A percentile compares a stretch with the other conserved stretches of the same genome.
phyloP scores from a whole-genome alignment of 2,888 invertebrate species.

The Syritta pipiens region DNA sequence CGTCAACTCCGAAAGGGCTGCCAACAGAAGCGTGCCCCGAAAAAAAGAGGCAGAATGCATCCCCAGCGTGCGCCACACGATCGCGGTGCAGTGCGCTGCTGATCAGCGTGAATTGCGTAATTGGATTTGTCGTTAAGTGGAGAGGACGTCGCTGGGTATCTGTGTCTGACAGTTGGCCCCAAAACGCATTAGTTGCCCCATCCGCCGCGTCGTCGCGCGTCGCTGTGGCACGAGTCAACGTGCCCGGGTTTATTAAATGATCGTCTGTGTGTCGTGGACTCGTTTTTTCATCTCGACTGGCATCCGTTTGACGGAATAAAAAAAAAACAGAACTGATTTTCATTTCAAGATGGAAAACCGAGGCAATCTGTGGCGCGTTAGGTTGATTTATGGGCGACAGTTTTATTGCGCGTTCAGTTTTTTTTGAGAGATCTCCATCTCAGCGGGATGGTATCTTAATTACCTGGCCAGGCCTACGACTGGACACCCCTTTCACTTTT shows the following conservation, averaged over 20 bases:
- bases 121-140: conserved; percentile 67
- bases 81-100: conserved; percentile 31
- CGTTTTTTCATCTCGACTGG: conserved; percentile 47
- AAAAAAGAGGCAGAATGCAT: conserved; percentile 29
- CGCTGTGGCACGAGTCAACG: conserved; percentile 62
- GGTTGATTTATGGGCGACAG: conserved; percentile 61
- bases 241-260: conserved; percentile 55
- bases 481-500: conserved; percentile 17
- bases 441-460: neutral
- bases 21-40: conserved; percentile 48
- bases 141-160: conserved; percentile 53
- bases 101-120: conserved; percentile 65
- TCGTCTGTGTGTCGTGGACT: conserved; percentile 18
- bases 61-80: neutral
- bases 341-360: conserved; percentile 59
- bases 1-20: conserved; percentile 52
- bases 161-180: conserved; percentile 64
- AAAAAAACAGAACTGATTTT: conserved; percentile 58
- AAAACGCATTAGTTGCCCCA: conserved; percentile 60
- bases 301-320: no score
- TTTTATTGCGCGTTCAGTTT: conserved; percentile 36
- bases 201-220: conserved; percentile 1
- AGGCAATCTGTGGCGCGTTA: conserved; percentile 56
- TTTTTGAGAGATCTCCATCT: neutral
- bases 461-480: no score